A percentile compares a stretch with the other conserved stretches of the same genome.
These are phyloP conservation scores for Cotesia chilonis DNA, from an alignment of 1,140 invertebrate genomes.

Conservation along the genomic window DNA sequence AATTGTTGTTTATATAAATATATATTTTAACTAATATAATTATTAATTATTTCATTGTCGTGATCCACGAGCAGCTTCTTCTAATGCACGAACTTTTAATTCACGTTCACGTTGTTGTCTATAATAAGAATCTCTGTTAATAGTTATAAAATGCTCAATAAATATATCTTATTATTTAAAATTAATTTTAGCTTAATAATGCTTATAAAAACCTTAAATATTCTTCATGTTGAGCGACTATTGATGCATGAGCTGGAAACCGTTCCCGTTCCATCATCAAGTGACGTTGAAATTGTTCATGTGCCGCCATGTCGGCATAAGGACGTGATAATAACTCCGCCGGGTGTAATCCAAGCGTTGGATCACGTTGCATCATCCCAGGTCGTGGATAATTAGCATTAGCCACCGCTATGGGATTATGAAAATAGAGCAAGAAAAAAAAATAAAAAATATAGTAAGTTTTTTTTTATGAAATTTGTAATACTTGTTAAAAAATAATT, in stretches of 20 bases:
- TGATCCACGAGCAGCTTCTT: conserved; percentile 83
- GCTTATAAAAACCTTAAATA: conserved; percentile 73
- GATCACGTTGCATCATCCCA: conserved; percentile 71
- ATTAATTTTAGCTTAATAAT: conserved; percentile 20
- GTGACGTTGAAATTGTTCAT: conserved; percentile 87
- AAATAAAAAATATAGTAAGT: conserved; percentile 19
- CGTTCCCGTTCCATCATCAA: conserved; percentile 83
- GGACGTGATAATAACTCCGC: conserved; percentile 80
- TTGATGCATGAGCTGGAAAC: conserved; percentile 72
- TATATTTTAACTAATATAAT: conserved; percentile 40
- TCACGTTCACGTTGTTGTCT: conserved; percentile 84
- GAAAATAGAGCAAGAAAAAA: conserved; percentile 41
- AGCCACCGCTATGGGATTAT: conserved; percentile 63
- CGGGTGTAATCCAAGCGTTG: conserved; percentile 71
- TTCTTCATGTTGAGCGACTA: conserved; percentile 81
- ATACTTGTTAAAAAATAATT: not conserved
- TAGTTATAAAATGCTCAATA: conserved; percentile 6
- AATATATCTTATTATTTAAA: not conserved
- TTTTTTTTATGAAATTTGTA: not conserved
- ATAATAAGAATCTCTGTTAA: conserved; percentile 54
- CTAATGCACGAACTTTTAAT: conserved; percentile 83
- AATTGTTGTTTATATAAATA: conserved; percentile 39
- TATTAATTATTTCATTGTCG: conserved; percentile 66
- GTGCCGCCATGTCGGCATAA: conserved; percentile 81
- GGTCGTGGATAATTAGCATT: conserved; percentile 72